phyloP scores from a whole-genome alignment of 2,888 invertebrate species.

The Drosophila falleni region DNA sequence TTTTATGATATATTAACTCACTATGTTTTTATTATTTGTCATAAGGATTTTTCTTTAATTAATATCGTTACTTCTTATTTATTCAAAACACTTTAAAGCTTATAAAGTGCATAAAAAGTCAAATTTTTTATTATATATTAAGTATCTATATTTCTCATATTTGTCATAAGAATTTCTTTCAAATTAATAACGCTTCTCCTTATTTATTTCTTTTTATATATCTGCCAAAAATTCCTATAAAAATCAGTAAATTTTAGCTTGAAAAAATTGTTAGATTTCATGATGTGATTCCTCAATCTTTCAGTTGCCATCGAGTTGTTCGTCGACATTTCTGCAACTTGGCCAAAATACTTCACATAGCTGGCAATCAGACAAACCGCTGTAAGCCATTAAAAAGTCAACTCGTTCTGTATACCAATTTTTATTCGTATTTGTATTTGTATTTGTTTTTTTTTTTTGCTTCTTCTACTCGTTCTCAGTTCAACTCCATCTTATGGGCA shows the following conservation, averaged over 20 bases:
- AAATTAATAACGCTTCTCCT: not conserved
- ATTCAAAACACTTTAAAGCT: slow-evolving; percentile 3
- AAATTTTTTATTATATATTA: not conserved
- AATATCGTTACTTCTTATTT: not conserved
- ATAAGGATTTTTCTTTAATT: not conserved
- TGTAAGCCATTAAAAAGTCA: slow-evolving; percentile 65
- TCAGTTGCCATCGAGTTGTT: slow-evolving; percentile 12
- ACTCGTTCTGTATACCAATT: slow-evolving; percentile 51
- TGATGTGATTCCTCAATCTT: slow-evolving; percentile 25
- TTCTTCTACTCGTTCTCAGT: slow-evolving; percentile 28
- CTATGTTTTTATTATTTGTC: not conserved
- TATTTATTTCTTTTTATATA: not conserved
- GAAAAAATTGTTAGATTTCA: not conserved
- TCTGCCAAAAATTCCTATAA: not conserved
- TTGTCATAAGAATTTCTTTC: not conserved
- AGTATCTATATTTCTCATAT: not conserved
- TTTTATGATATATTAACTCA: not conserved
- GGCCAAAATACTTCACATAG: slow-evolving; percentile 51
- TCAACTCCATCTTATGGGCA: slow-evolving; percentile 27
- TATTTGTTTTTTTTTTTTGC: slow-evolving; percentile 7
- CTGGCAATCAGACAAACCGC: slow-evolving; percentile 60
- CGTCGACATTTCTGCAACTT: slow-evolving; percentile 12
- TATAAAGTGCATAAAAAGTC: not conserved
- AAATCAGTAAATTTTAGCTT: not conserved
- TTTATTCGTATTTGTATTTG: slow-evolving; percentile 20